A percentile compares a stretch with the other conserved stretches of the same genome.
phyloP scores from a whole-genome alignment of 2,888 invertebrate genomes.

The Penaeus monodon region DNA sequence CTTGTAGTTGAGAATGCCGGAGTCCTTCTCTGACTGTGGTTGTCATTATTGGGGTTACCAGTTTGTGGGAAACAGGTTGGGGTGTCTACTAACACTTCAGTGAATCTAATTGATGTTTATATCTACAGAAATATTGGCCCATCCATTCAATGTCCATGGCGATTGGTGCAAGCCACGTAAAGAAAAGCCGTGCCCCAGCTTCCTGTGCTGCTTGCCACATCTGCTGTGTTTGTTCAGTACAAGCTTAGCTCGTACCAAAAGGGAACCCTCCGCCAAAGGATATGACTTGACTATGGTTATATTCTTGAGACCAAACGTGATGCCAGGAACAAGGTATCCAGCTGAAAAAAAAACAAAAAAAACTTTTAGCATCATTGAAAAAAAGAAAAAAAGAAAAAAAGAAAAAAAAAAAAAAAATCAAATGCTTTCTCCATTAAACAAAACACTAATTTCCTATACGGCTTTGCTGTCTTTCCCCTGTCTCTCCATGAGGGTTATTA shows the following conservation, averaged over 20 bases:
- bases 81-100: slow-evolving; percentile 62
- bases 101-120: slow-evolving; percentile 69
- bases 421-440: no score
- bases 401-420: not conserved
- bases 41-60: slow-evolving; percentile 27
- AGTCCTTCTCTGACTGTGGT: slow-evolving; percentile 31
- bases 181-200: slow-evolving; percentile 69
- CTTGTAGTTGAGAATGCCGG: slow-evolving; percentile 26
- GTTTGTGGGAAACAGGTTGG: slow-evolving; percentile 49
- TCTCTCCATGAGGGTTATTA: no score
- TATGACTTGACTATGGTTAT: slow-evolving; percentile 66
- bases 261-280: slow-evolving; percentile 63
- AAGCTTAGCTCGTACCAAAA: slow-evolving; percentile 66
- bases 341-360: slow-evolving; percentile 63
- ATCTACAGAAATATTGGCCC: slow-evolving; percentile 68
- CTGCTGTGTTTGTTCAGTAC: slow-evolving; percentile 66
- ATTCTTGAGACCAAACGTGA: slow-evolving; percentile 66
- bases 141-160: slow-evolving; percentile 68
- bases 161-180: slow-evolving; percentile 68
- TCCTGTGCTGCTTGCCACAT: slow-evolving; percentile 67
- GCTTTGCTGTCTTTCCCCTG: no score
- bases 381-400: slow-evolving; percentile 26
- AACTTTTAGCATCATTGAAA: not conserved
- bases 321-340: slow-evolving; percentile 67
- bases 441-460: no score